Base-by-base conservation (phyloP, 2,113 vertebrate species). In the Lichenostomus cassidix region DNA sequence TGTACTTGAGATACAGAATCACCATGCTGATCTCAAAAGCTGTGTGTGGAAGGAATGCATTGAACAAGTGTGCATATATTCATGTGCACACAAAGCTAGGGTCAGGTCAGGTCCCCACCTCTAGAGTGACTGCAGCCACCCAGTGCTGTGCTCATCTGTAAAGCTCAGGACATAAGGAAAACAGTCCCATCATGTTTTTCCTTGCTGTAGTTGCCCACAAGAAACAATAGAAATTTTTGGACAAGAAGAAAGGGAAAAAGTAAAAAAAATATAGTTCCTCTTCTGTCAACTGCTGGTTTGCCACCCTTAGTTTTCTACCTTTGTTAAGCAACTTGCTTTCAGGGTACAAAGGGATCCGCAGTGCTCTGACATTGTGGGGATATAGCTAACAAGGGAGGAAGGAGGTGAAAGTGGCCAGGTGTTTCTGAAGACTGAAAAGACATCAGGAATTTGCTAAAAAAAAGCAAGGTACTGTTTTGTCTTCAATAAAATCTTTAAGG, bases 41-140 rank as follows among this genome's bases (percentile, higher is more conserved):
- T 39, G 9, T 27, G 33, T 3, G 5, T 24, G 23, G 64, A 50
- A 80, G 17, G 7, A 71, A 28, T 17, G 35, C 41, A 39, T 0
- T 28, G 42, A 59, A 63, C 9, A 76, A 41, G 21, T 2, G 28
- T 15, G 20, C 16, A 42, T 25, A 12, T 4, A 14, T 28, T 42
- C 29, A 7, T 18, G 15, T 1, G 31, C 4, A 6, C 8, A 46
- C 14, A 9, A 4, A 37, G 27, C 11, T 23, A 37, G 3, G 1
- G 29, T 5, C 4, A 0, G 23, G 20, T 75, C 46, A 47, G 35
- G 11, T 25, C 46, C 11, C 33, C 29, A 55, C 11, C 15, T 76
- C 19, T 15, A 3, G 42, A 56, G 29, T 5, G 11, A 87, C 2
- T 7, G 44, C 23, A 90, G 64, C n/a, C n/a, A 39, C 39, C 28